Base-by-base conservation (phyloP, 1,140 invertebrate species). In the Caenorhabditis inopinata region DNA sequence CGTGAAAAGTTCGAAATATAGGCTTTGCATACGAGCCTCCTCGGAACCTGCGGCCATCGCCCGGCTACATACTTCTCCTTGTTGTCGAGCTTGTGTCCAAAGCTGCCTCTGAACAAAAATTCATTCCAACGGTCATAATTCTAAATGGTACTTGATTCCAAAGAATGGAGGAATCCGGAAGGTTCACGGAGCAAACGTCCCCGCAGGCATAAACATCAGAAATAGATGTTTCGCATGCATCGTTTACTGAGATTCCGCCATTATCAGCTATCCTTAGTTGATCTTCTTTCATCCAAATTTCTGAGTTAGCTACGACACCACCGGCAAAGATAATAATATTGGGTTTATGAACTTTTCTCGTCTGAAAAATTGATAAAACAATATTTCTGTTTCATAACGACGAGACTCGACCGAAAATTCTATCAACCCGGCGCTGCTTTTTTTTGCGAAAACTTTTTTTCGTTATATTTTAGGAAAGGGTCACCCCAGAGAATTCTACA, bases 1-100 rank as follows among this genome's bases (percentile, higher is more conserved):
- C 1, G 95, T 93, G 88, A 99, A 98, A 16, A 98, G 87, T 90
- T 99, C 96, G 90, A 99, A 99, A 89, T 94, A 96, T 89, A 97
- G 96, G 88, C 97, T 95, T 90, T 90, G 82, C 1, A 86, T 78
- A 12, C 93, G 91, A 79, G 91, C 90, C 11, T 76, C 85, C 79
- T 82, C 82, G 2, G 25, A 47, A 23, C 32, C 75, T 21, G 78
- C 29, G 78, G 92, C 91, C 94, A 99, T 98, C 80, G 93, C 93
- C 89, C 94, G 93, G 0, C 94, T 95, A n/a, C 94, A 95, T 91
- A 96, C 97, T 51, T 91, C 91, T n/a, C 96, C 96, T 96, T 98
- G 98, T 90, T 97, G 96, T 80, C 95, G 90, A 0, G 96, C 96
- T 90, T 99, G 96, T 6, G 95, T 95, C 97, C 97, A 99, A 1